Conservation (phyloP, 2,797 vertebrate species). For the Eulemur coronatus region DNA sequence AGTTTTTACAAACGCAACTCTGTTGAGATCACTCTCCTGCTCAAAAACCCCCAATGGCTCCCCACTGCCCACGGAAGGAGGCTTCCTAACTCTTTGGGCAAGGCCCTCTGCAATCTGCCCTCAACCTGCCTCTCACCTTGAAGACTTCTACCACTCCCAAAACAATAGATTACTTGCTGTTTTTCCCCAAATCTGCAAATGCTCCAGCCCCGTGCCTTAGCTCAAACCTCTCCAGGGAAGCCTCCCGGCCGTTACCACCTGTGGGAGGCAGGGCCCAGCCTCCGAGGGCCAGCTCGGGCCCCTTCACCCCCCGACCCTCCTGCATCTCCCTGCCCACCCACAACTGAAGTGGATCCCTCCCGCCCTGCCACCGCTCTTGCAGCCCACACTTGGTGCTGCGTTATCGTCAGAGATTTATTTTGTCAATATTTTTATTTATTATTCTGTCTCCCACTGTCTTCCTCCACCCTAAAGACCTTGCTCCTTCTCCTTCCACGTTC, state of each 20-base stretch:
- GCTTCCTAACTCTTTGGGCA: background rate
- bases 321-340: fast-evolving
- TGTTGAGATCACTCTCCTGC: background rate
- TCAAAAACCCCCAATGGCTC: background rate
- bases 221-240: background rate
- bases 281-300: background rate
- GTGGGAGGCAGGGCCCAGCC: background rate
- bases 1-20: background rate
- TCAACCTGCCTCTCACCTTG: background rate
- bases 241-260: too few relatives aligned
- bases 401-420: background rate
- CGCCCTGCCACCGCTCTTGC: background rate
- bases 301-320: background rate
- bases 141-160: background rate
- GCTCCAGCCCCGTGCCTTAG: too few relatives aligned
- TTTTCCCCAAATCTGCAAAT: background rate
- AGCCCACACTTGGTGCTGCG: background rate
- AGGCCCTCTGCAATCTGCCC: background rate
- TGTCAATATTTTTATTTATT: background rate
- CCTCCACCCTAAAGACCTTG: background rate
- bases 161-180: background rate
- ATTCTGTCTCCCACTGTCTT: background rate
- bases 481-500: fast-evolving
- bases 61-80: background rate
- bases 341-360: background rate